Percentiles rank a stretch among this genome's conserved stretches.
Evolutionary conservation across 2,797 vertebrate species (phyloP).

Genomic region (Eospalax fontanierii): DNA sequence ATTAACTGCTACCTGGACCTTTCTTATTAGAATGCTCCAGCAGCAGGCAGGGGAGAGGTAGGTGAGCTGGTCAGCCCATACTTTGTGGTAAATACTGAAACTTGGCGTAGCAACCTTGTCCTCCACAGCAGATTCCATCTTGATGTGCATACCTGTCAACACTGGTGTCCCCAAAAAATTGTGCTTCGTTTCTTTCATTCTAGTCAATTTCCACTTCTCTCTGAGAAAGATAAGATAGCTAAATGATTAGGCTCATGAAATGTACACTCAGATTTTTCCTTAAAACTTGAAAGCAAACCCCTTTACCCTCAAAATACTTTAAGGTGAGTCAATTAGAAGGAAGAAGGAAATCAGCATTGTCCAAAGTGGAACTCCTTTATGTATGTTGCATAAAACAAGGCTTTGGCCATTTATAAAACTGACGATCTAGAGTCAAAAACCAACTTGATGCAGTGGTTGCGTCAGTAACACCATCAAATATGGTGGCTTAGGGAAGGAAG

Average conservation of each 20-base stretch:
- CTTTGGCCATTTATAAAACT: slow-evolving; percentile 36
- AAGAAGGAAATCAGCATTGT: slow-evolving; percentile 19
- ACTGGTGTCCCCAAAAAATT: not conserved
- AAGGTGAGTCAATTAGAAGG: not conserved
- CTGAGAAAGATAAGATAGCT: not conserved
- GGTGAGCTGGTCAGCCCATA: not conserved
- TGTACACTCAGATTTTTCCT: not conserved
- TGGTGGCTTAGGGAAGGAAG: not conserved
- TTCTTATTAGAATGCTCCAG: not conserved
- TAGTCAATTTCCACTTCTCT: not conserved
- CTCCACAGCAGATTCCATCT: not conserved
- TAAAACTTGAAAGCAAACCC: not conserved
- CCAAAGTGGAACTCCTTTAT: slow-evolving; percentile 18
- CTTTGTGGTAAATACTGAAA: not conserved
- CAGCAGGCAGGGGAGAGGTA: not conserved
- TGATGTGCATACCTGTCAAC: too few species aligned
- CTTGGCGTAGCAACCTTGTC: not conserved
- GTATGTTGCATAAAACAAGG: slow-evolving; percentile 19
- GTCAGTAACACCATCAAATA: not conserved
- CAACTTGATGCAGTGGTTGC: slow-evolving; percentile 8
- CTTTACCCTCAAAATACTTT: not conserved
- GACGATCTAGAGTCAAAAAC: slow-evolving; percentile 23
- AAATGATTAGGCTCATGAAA: not conserved
- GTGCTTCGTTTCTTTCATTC: not conserved
- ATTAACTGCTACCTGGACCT: not conserved